Conservation (phyloP, 2,113 vertebrate genomes). For the Acinonyx jubatus region DNA sequence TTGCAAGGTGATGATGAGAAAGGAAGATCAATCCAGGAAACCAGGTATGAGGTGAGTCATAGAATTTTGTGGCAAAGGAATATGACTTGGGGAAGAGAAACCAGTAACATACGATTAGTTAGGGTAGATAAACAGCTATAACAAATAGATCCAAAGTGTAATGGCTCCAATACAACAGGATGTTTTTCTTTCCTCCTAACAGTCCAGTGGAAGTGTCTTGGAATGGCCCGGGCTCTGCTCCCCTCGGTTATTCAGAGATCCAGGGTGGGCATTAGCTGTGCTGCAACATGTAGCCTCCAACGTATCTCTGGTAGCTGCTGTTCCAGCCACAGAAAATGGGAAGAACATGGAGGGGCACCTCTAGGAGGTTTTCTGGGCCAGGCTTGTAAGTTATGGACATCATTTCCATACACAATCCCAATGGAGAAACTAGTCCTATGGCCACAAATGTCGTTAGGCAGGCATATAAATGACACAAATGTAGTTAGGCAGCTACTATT, state of each 20-base stretch:
- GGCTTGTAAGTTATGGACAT: neutral
- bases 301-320: fast-evolving
- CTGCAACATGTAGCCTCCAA: neutral
- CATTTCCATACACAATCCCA: neutral
- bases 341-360: neutral
- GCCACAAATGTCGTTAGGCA: neutral
- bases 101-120: neutral
- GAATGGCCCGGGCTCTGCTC: fast-evolving
- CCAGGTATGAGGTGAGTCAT: neutral
- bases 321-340: neutral
- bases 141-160: neutral
- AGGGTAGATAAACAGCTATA: neutral
- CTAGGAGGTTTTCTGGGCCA: neutral
- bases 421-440: neutral
- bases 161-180: neutral
- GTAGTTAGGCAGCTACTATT: neutral
- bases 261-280: neutral
- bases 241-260: neutral
- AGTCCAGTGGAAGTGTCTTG: neutral
- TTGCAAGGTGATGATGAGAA: neutral
- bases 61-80: neutral
- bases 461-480: neutral
- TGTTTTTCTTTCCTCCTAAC: neutral
- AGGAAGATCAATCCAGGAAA: neutral
- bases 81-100: neutral